These are phyloP conservation scores for Lithosia quadra DNA, from an alignment of 2,888 invertebrate species.

Conservation along the genomic window DNA sequence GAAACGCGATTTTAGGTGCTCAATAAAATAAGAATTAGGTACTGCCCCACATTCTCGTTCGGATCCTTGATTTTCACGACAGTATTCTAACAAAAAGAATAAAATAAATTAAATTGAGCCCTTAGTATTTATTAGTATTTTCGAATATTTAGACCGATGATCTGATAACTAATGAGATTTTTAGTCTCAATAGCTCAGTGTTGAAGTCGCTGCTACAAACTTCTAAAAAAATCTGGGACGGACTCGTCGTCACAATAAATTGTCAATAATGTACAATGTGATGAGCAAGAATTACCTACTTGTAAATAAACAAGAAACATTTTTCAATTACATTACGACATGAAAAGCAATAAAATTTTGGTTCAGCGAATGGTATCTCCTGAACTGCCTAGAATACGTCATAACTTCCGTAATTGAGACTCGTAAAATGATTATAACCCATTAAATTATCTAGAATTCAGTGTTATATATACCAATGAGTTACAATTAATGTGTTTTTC, in stretches of 20 bases:
- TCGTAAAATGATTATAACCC: conserved; percentile 64
- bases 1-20: too few relatives aligned
- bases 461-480: conserved; percentile 15
- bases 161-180: too few relatives aligned
- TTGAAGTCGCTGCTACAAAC: too few relatives aligned
- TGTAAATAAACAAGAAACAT: conserved; percentile 11
- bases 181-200: too few relatives aligned
- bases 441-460: conserved; percentile 22
- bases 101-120: too few relatives aligned
- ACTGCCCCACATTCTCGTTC: too few relatives aligned
- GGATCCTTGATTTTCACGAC: too few relatives aligned
- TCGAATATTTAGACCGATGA: too few relatives aligned
- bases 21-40: too few relatives aligned
- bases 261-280: neutral
- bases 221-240: too few relatives aligned
- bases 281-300: neutral
- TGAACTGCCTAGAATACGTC: conserved; percentile 53
- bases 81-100: too few relatives aligned
- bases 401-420: conserved; percentile 53
- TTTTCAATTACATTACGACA: conserved; percentile 36
- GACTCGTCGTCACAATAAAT: neutral
- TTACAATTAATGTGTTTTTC: conserved; percentile 38
- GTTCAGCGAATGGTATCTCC: conserved; percentile 46
- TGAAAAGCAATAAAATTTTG: conserved; percentile 43
- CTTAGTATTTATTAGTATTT: too few relatives aligned